Evolutionary conservation across 2,113 vertebrate species (phyloP).

Genomic region (Otis tarda): DNA sequence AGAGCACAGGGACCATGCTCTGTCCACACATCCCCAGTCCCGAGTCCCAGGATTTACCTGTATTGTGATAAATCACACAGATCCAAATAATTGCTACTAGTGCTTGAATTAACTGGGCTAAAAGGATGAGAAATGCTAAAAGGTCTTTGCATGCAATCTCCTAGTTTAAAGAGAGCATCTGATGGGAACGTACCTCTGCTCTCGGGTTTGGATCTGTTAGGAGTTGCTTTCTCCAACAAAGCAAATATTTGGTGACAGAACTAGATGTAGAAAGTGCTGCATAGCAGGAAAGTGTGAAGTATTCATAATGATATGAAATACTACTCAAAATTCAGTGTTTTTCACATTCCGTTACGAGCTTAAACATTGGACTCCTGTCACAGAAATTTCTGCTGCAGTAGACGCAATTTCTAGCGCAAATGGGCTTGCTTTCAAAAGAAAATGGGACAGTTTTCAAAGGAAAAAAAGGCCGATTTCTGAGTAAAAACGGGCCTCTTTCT

Average conservation of each 20-base stretch:
- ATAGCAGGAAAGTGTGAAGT: not conserved
- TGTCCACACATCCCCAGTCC: not conserved
- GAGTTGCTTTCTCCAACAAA: not conserved
- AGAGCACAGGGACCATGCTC: not conserved
- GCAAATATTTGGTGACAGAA: slow-evolving; percentile 56
- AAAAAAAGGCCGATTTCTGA: slow-evolving; percentile 33
- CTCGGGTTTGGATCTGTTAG: not conserved
- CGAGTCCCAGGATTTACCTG: accelerated
- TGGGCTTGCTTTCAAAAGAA: slow-evolving; percentile 40
- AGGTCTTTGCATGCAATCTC: not conserved
- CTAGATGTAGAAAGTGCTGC: not conserved
- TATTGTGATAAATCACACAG: not conserved
- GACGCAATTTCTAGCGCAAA: slow-evolving; percentile 34
- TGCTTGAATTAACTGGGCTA: not conserved
- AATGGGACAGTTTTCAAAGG: slow-evolving; percentile 26
- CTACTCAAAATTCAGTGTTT: slow-evolving; percentile 37
- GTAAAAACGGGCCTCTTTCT: slow-evolving; percentile 18
- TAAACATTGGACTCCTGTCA: slow-evolving; percentile 43
- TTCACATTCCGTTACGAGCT: not conserved
- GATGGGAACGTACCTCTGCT: not conserved
- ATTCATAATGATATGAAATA: slow-evolving; percentile 21
- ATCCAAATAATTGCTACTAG: not conserved
- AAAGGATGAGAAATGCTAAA: not conserved
- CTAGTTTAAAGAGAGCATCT: not conserved
- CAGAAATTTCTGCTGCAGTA: slow-evolving; percentile 32